Evolutionary conservation across 2,113 vertebrate species (phyloP), one percentile per base, ranked within the genome.

Genomic region (Peromyscus californicus): DNA sequence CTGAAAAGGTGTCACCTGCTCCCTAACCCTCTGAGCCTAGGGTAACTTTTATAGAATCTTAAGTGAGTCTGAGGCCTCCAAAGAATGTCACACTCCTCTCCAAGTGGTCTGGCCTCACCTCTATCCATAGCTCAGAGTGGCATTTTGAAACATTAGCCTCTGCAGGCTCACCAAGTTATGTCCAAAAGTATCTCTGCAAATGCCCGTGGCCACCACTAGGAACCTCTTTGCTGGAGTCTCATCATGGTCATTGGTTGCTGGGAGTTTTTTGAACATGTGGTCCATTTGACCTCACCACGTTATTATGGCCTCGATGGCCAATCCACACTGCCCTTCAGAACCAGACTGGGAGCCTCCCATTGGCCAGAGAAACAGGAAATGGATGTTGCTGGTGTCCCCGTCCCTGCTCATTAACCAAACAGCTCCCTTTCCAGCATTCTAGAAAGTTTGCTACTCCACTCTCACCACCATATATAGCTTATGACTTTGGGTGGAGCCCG

Each of bases 71-170:
- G 90, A 97, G 95, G 89, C 88, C 93, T 96, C 96, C 90, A 33
- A 93, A 96, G 96, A 97, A 97, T 96, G 93, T 97, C 93, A 85
- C 92, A 96, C 96, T 95, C 95, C 79, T 61, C 48, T 92, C 92
- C 96, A 96, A 97, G 92, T 95, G 94, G 69, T 93, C 95, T 97
- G 96, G 97, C 92, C 91, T 92, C 95, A 95, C 72, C 45, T 61
- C 76, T 91, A 78, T 96, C 92, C 97, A 95, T 17, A 75, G 93
- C 75, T 63, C 87, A 80, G 4, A 57, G 96, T 17, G 93, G 80
- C 76, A 6, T 0, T 59, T 97, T 9, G 92, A 97, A 92, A 91
- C 78, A 92, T 63, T 95, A 45, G 74, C 89, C 22, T 93, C 0
- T 0, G 80, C 5, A 93, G 90, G 93, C 94, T 91, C 94, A 76